Base-by-base conservation (phyloP, 2,113 vertebrate species). In the Rhadina sibilatrix region DNA sequence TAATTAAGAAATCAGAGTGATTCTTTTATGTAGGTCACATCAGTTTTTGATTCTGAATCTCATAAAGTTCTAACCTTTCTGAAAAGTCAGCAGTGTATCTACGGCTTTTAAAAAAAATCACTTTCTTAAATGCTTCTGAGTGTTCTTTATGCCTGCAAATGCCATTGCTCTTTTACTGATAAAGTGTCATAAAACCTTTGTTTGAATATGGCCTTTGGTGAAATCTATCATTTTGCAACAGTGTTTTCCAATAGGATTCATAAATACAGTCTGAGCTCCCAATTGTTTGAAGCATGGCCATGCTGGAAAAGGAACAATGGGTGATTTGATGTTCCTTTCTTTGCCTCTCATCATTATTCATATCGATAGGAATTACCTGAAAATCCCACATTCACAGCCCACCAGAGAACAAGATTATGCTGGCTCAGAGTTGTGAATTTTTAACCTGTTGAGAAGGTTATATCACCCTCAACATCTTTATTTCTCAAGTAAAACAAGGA, bases 21-120 rank as follows among this genome's bases (percentile, higher is more conserved):
- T 97, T 97, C 93, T 97, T 97, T 97, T 97, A 98, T 98, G 97
- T 98, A 98, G 98, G 98, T 97, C 98, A 98, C 98, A 98, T 98
- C 96, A 95, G 97, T 95, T 98, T 98, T 98, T 98, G 94, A 98
- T 98, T 98, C 94, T 78, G 87, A 94, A 93, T 93, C 93, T 98
- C 95, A 79, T 94, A 88, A 91, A 97, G 74, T 96, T 96, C 60
- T 92, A 98, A 95, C 90, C 95, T 98, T 97, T 97, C 94, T 94
- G 89, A 97, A 97, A 97, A 98, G 92, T 93, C 97, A 97, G 92
- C 93, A 96, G 60, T 90, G 64, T 63, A 69, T 89, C 35, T 74
- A 90, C 30, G 10, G 49, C 31, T 91, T 94, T 50, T 54, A 21
- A 33, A 68, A 93, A 83, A 90, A 81, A 87, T 40, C 63, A 33